These are phyloP conservation scores for Bombus waltoni DNA, from an alignment of 1,140 invertebrate species.

Conservation along the genomic window DNA sequence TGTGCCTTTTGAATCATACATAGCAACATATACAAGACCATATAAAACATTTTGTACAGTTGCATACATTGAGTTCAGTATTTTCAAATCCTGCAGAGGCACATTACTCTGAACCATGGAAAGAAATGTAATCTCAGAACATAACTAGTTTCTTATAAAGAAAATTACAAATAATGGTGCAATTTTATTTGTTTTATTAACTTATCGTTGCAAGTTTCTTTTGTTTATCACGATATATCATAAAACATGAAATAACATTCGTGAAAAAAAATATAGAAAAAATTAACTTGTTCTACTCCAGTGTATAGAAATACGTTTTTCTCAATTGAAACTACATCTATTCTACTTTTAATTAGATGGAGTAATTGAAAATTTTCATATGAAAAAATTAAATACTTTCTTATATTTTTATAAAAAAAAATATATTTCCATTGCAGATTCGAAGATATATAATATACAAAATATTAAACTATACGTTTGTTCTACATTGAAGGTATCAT, in stretches of 20 bases:
- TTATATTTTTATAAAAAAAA: neutral
- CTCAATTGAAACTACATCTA: neutral
- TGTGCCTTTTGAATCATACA: slow-evolving; percentile 39
- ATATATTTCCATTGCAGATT: slow-evolving; percentile 25
- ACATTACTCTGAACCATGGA: slow-evolving; percentile 48
- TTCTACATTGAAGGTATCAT: slow-evolving; percentile 24
- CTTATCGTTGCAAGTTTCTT: slow-evolving; percentile 4
- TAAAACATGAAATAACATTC: neutral
- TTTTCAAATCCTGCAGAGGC: slow-evolving; percentile 29
- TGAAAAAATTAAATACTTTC: neutral
- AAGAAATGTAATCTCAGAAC: slow-evolving; percentile 68
- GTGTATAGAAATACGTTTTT: neutral
- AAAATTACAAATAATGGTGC: slow-evolving; percentile 69
- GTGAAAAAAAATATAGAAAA: neutral
- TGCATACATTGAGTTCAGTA: slow-evolving; percentile 4
- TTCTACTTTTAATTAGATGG: neutral
- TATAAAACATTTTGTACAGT: slow-evolving; percentile 31
- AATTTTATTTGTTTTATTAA: slow-evolving; percentile 64
- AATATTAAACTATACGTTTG: slow-evolving; percentile 3
- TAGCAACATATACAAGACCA: slow-evolving; percentile 45
- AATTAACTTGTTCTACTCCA: slow-evolving; percentile 25
- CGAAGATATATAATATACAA: neutral
- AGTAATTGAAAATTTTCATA: neutral
- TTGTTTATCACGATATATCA: slow-evolving; percentile 25
- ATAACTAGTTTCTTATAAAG: slow-evolving; percentile 68